Evolutionary conservation across 2,888 invertebrate genomes (phyloP).

Genomic region (Ecliptopera silaceata): DNA sequence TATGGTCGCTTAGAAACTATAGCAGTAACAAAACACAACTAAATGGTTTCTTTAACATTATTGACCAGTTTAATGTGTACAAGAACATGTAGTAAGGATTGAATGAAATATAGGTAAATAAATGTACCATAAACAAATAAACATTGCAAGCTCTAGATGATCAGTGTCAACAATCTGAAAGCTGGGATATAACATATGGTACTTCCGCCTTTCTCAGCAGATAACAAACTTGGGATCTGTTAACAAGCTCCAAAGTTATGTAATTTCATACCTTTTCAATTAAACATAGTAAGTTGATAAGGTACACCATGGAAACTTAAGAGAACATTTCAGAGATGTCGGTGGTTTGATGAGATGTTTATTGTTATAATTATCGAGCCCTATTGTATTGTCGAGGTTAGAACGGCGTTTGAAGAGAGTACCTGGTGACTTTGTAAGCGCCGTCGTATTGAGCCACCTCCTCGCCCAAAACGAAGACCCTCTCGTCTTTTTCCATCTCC

Average conservation of each 20-base stretch:
- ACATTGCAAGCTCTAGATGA: slow-evolving; percentile 2
- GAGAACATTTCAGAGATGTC: background rate
- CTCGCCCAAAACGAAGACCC: slow-evolving; percentile 96
- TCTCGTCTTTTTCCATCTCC: slow-evolving; percentile 96
- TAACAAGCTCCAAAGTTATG: slow-evolving; percentile 64
- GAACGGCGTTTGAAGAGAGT: slow-evolving; percentile 24
- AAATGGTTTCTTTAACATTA: background rate
- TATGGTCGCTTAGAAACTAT: no score
- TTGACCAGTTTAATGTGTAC: background rate
- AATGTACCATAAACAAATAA: background rate
- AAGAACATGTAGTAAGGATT: background rate
- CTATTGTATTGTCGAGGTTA: slow-evolving; percentile 33
- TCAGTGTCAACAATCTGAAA: slow-evolving; percentile 3
- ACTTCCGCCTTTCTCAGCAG: slow-evolving; percentile 11
- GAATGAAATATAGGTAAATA: background rate
- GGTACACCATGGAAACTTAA: background rate
- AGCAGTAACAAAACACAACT: background rate
- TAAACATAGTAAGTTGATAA: background rate
- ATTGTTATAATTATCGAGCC: background rate
- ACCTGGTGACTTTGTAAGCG: slow-evolving; percentile 95
- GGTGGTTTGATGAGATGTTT: background rate
- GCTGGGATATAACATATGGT: slow-evolving; percentile 19
- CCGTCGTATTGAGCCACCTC: slow-evolving; percentile 99
- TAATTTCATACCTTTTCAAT: slow-evolving; percentile 44
- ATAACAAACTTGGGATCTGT: slow-evolving; percentile 44